Evolutionary conservation across 1,140 invertebrate genomes (phyloP).

Genomic region (Zaprionus ghesquierei): DNA sequence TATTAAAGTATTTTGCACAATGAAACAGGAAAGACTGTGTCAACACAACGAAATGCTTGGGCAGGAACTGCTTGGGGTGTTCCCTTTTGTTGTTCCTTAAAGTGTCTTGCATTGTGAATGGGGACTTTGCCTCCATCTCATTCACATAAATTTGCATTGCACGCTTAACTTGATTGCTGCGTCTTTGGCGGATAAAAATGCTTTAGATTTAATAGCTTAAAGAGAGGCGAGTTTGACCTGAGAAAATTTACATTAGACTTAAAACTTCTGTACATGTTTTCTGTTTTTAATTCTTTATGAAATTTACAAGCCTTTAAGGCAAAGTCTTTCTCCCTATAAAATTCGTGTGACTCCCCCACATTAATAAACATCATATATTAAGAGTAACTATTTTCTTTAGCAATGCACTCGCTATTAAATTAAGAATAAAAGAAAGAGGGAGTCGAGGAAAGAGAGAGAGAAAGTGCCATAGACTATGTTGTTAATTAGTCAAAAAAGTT

Average conservation of each 20-base stretch:
- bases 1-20: neutral
- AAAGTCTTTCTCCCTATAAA: no score
- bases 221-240: neutral
- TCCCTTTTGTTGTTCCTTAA: neutral
- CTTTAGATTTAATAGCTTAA: neutral
- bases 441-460: neutral
- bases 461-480: neutral
- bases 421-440: neutral
- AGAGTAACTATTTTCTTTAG: neutral
- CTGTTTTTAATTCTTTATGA: no score
- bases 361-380: neutral
- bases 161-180: neutral
- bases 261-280: neutral
- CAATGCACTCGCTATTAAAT: neutral
- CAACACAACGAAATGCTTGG: neutral
- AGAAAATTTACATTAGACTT: neutral
- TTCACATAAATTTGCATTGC: neutral
- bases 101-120: neutral
- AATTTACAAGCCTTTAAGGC: no score
- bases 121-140: neutral
- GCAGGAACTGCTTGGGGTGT: neutral
- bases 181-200: neutral
- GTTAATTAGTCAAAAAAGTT: slow-evolving; percentile 14
- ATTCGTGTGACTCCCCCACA: no score
- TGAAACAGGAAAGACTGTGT: neutral